These are phyloP conservation scores for Arvicola amphibius DNA, from an alignment of 2,797 vertebrate species.

Conservation along the genomic window DNA sequence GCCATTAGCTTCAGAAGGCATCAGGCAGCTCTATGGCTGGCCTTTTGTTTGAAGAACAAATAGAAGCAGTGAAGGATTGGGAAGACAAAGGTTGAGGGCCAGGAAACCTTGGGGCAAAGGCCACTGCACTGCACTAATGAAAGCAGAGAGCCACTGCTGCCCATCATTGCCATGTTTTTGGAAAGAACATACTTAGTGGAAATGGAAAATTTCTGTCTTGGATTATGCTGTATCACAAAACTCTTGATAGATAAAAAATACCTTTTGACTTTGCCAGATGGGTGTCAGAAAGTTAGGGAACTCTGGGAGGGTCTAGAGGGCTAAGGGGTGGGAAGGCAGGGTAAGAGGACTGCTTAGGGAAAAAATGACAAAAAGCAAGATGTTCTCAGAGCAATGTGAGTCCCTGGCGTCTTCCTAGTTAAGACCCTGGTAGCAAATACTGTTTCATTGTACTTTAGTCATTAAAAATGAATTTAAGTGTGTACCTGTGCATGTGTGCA, in stretches of 20 bases:
- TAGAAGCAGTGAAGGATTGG: conserved; percentile 2
- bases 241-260: not conserved
- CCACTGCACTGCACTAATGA: not conserved
- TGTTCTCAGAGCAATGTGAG: not conserved
- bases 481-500: not conserved
- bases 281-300: not conserved
- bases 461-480: not conserved
- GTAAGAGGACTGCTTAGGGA: not conserved
- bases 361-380: not conserved
- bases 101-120: not conserved
- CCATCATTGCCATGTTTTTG: not conserved
- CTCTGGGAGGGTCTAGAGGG: not conserved
- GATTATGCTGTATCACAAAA: not conserved
- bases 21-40: not conserved
- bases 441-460: not conserved
- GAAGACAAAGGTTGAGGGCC: not conserved
- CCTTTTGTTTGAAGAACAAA: not conserved
- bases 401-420: not conserved
- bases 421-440: not conserved
- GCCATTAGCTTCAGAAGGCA: not conserved
- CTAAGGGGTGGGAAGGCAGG: too few relatives aligned
- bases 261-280: not conserved
- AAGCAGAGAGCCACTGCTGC: not conserved
- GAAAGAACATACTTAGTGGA: not conserved
- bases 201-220: not conserved